These are phyloP conservation scores for Ophioninae sp. DNA, from an alignment of 2,888 invertebrate genomes.

Conservation along the genomic window DNA sequence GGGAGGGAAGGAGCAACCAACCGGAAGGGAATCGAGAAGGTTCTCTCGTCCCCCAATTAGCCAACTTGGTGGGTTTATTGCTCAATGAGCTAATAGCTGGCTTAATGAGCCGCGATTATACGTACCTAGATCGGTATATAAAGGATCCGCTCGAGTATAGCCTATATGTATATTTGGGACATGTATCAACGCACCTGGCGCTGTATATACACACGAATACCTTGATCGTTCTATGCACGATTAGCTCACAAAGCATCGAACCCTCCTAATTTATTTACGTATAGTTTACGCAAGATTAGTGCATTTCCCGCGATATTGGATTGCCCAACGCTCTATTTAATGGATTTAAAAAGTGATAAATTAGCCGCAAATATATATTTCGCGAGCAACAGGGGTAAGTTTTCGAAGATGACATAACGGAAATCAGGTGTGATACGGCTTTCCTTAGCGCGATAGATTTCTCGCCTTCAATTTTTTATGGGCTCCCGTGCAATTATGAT, in stretches of 20 bases:
- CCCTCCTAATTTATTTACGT: conserved; percentile 20
- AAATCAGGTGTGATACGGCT: neutral
- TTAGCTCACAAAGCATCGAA: conserved; percentile 30
- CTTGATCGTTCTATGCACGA: conserved; percentile 38
- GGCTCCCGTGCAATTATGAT: neutral
- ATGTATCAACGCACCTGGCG: conserved; percentile 23
- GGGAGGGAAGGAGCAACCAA: conserved; percentile 58
- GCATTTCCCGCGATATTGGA: conserved; percentile 3
- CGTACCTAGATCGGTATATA: conserved; percentile 65
- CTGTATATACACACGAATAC: neutral
- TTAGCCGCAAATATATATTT: neutral
- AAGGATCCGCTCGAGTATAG: conserved; percentile 39
- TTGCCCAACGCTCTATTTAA: neutral
- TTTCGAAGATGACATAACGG: neutral
- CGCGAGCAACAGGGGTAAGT: neutral
- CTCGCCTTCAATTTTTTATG: neutral
- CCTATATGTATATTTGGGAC: neutral
- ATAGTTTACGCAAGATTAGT: conserved; percentile 37
- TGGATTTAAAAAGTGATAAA: neutral
- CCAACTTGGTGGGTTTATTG: conserved; percentile 76
- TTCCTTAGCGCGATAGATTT: neutral
- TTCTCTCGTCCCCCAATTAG: conserved; percentile 73
- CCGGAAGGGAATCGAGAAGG: conserved; percentile 73
- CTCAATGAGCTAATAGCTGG: conserved; percentile 77
- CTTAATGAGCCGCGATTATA: conserved; percentile 76